Evolutionary conservation across 1,140 invertebrate species (phyloP).

Genomic region (Aphaenogaster ashmeadi): DNA sequence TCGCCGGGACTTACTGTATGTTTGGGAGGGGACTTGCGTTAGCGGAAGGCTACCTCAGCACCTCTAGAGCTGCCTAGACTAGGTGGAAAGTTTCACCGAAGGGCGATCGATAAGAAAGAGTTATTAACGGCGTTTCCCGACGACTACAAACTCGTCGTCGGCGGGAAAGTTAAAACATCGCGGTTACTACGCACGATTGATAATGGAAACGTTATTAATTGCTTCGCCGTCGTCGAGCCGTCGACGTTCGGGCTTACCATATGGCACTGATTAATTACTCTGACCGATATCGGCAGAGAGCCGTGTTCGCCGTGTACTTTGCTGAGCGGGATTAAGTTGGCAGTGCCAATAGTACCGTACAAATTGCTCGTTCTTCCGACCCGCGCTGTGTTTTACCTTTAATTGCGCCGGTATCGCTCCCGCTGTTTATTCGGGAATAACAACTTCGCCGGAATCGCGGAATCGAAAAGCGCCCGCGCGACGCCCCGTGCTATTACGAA

Average conservation of each 20-base stretch:
- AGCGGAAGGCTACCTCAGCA: conserved; percentile 17
- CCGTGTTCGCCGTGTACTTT: conserved; percentile 72
- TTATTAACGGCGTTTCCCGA: conserved; percentile 55
- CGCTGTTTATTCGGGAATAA: conserved; percentile 32
- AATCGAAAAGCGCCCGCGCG: conserved; percentile 22
- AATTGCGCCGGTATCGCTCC: conserved; percentile 36
- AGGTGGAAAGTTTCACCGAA: conserved; percentile 24
- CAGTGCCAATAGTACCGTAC: conserved; percentile 65
- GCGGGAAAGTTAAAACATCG: conserved; percentile 64
- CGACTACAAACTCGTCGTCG: conserved; percentile 56
- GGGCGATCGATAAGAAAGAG: conserved; percentile 57
- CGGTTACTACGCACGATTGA: conserved; percentile 76
- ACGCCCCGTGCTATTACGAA: conserved; percentile 20
- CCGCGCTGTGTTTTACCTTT: conserved; percentile 55
- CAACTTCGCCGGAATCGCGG: conserved; percentile 6
- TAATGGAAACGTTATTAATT: conserved; percentile 78
- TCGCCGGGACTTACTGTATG: conserved; percentile 29
- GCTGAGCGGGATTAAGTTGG: conserved; percentile 73
- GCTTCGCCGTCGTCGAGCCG: conserved; percentile 69
- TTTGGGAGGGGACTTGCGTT: conserved; percentile 18
- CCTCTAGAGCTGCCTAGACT: conserved; percentile 19
- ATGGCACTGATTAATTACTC: conserved; percentile 78
- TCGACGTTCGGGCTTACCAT: conserved; percentile 74
- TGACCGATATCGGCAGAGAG: conserved; percentile 64
- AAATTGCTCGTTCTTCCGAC: conserved; percentile 67